phyloP scores from a whole-genome alignment of 1,140 invertebrate genomes.

The Argopecten irradians region DNA sequence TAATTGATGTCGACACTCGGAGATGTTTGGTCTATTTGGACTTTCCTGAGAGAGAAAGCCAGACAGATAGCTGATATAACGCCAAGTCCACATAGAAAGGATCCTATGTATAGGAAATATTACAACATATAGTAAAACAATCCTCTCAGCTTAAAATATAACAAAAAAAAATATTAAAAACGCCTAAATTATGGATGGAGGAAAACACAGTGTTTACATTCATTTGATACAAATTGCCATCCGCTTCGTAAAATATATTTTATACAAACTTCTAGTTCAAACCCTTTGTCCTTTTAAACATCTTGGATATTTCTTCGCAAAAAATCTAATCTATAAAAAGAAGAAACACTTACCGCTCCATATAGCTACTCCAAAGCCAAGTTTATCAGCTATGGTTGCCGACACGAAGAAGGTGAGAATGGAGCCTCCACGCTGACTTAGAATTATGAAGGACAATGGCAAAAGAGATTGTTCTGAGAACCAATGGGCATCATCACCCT shows the following conservation, averaged over 20 bases:
- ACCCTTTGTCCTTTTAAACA: too few species aligned
- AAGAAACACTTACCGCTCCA: background rate
- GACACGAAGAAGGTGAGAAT: background rate
- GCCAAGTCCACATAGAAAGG: background rate
- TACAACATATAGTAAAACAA: too few species aligned
- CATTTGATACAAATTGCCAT: too few species aligned
- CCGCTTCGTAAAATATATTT: too few species aligned
- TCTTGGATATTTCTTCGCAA: too few species aligned
- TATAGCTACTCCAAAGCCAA: background rate
- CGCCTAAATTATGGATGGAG: too few species aligned
- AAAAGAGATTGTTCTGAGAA: background rate
- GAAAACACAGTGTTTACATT: too few species aligned
- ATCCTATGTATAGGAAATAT: background rate
- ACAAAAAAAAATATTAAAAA: too few species aligned
- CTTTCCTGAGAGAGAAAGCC: background rate
- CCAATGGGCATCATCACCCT: background rate
- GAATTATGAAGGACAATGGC: background rate
- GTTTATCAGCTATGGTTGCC: background rate
- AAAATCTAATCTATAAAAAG: too few species aligned
- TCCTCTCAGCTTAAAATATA: too few species aligned
- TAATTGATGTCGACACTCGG: background rate
- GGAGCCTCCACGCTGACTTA: background rate
- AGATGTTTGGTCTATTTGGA: background rate
- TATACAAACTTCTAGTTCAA: too few species aligned
- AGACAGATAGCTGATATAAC: background rate